Base-by-base conservation (phyloP, 2,888 invertebrate genomes). In the Iselma pallidipennis region DNA sequence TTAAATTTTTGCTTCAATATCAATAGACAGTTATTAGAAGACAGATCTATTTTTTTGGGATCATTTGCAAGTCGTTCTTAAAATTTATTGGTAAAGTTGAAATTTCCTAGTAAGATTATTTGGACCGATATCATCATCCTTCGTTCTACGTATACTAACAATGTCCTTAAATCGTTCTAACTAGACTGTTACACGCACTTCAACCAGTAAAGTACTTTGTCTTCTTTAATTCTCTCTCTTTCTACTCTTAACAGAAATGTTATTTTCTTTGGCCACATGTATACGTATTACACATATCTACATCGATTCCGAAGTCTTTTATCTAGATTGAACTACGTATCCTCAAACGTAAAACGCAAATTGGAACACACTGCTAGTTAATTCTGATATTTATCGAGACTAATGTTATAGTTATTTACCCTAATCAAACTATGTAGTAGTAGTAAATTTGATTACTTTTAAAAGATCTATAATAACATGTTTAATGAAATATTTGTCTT, bases 181-280 rank as follows among this genome's bases (percentile, higher is more conserved):
- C 42, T 42, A 42, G 42, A 42, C 42, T 42, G 42, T 42, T 42
- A 42, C 42, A 42, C 42, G 42, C 42, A 42, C 42, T 42, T 42
- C 42, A 42, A 33, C 42, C 19, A 42, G 42, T 42, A 42, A 16
- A 42, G 19, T 19, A 19, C 42, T 42, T 42, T 42, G 42, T 42
- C 42, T 42, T 42, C 16, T 19, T 42, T 42, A 2, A 42, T 19
- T 42, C 19, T 42, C 42, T 42, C 19, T 42, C 42, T 10, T 7
- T 19, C 2, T 19, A 7, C 9, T 19, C n/a, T 29, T 42, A 42
- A 42, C 42, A 19, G 42, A 42, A 42, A 42, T 42, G 42, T 42
- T 42, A 16, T 6, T 19, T 9, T 42, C 42, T 42, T 42, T 2
- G 42, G 42, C 42, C 42, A 42, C 42, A 42, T 42, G 6, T 25